Evolutionary conservation across 2,113 vertebrate species (phyloP).

Genomic region (Poecilia latipinna): DNA sequence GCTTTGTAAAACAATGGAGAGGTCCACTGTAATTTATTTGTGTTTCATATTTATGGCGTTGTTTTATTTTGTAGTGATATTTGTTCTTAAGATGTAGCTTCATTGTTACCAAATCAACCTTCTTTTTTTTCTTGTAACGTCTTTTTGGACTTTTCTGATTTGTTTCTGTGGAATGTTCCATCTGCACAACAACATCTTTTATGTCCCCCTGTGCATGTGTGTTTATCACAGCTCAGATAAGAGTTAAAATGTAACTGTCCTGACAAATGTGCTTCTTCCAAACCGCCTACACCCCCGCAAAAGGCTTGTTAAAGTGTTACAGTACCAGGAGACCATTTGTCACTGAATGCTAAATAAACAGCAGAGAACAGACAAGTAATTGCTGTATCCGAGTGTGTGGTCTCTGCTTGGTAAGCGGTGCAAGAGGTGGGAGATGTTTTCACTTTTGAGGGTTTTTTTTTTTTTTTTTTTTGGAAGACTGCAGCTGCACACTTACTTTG

Average conservation of each 20-base stretch:
- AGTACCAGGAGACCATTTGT: slow-evolving; percentile 61
- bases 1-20: no score
- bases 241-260: slow-evolving; percentile 51
- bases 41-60: no score
- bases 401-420: slow-evolving; percentile 36
- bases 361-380: slow-evolving; percentile 33
- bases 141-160: slow-evolving; percentile 13
- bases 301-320: slow-evolving; percentile 58
- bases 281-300: slow-evolving; percentile 28
- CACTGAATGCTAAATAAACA: slow-evolving; percentile 63
- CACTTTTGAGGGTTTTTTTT: background rate
- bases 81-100: no score
- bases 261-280: slow-evolving; percentile 58
- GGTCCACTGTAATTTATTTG: no score
- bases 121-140: no score
- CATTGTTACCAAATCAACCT: no score
- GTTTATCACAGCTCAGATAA: slow-evolving; percentile 7
- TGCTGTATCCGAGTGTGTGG: slow-evolving; percentile 41
- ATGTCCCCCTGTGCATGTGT: slow-evolving; percentile 7
- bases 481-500: background rate
- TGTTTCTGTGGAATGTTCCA: slow-evolving; percentile 38
- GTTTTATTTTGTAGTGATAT: no score
- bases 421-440: slow-evolving; percentile 35
- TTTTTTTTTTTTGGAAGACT: background rate
- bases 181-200: slow-evolving; percentile 24